phyloP scores from a whole-genome alignment of 1,140 invertebrate species.

The Saccostrea cuccullata region DNA sequence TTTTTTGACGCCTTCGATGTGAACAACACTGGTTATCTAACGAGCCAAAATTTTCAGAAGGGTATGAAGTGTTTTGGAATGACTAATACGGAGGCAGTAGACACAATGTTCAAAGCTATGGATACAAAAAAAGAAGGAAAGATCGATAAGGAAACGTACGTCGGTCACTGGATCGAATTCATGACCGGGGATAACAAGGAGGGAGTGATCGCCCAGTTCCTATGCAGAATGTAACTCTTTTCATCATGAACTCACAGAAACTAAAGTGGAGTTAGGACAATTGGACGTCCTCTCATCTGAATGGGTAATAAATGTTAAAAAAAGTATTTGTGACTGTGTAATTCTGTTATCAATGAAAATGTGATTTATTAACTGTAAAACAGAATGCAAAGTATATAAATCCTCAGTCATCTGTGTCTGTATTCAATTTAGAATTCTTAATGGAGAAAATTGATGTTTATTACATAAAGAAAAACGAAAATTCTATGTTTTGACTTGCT shows the following conservation, averaged over 20 bases:
- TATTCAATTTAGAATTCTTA: too few species aligned
- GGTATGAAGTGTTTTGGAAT: slow-evolving; percentile 52
- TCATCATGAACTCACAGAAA: too few species aligned
- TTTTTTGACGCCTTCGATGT: slow-evolving; percentile 52
- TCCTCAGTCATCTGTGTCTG: too few species aligned
- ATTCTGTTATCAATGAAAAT: not conserved
- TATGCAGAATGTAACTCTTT: slow-evolving; percentile 33
- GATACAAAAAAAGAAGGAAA: slow-evolving; percentile 47
- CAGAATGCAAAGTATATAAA: too few species aligned
- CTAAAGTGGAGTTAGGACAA: too few species aligned
- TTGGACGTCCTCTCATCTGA: too few species aligned
- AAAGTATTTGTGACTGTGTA: not conserved
- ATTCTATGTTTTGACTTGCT: too few species aligned
- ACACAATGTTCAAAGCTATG: slow-evolving; percentile 48
- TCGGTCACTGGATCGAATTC: slow-evolving; percentile 52
- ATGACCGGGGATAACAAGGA: slow-evolving; percentile 46
- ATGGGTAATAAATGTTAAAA: not conserved
- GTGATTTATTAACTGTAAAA: too few species aligned
- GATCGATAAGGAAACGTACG: slow-evolving; percentile 44
- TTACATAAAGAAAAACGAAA: too few species aligned
- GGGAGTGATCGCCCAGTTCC: slow-evolving; percentile 38
- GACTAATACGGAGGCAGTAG: slow-evolving; percentile 31
- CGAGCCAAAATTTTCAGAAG: slow-evolving; percentile 27
- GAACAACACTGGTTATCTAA: slow-evolving; percentile 39
- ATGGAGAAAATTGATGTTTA: too few species aligned